Evolutionary conservation across 2,888 invertebrate genomes (phyloP), one percentile per base, ranked within the genome.

Genomic region (Platerodrilus igneus): DNA sequence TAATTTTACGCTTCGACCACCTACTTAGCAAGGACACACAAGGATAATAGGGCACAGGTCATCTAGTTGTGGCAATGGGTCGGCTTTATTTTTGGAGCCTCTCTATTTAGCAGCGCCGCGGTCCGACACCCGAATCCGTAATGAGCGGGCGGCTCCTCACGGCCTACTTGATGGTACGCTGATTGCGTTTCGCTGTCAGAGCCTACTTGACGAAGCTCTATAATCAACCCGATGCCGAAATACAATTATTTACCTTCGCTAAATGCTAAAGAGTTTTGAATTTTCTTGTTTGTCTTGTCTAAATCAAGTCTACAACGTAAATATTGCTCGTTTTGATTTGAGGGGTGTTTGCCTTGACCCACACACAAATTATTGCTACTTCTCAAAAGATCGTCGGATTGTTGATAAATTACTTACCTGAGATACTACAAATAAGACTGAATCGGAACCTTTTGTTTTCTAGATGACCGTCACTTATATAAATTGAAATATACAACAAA

Each of bases 181-280:
- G 48, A 49, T 49, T 49, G 41, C 47, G 42, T 44, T 47, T 43
- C 42, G 40, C 45, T 50, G 50, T 50, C 50, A 50, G 45, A 45
- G 45, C 50, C 47, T 47, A 47, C 50, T 50, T 47, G 50, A 37
- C 39, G 33, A 35, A 37, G 35, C 40, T 48, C 53, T 53, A 49
- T 53, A 53, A 53, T 51, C 51, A 53, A 47, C 37, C 37, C 38
- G 43, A 40, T 41, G 40, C 53, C 53, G 53, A 50, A 53, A 53
- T 43, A 51, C 51, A 48, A 53, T 53, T 53, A 53, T 53, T 53
- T 51, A 53, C 50, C 50, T 53, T 50, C 43, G 46, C 52, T 53
- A 53, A 53, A 53, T 46, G 41, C 39, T 46, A 41, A 39, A 39
- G 36, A 32, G 48, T 45, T 44, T 41, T n/a, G n/a, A n/a, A n/a